phyloP scores from a whole-genome alignment of 2,113 vertebrate genomes.

The Syrmaticus mikado region DNA sequence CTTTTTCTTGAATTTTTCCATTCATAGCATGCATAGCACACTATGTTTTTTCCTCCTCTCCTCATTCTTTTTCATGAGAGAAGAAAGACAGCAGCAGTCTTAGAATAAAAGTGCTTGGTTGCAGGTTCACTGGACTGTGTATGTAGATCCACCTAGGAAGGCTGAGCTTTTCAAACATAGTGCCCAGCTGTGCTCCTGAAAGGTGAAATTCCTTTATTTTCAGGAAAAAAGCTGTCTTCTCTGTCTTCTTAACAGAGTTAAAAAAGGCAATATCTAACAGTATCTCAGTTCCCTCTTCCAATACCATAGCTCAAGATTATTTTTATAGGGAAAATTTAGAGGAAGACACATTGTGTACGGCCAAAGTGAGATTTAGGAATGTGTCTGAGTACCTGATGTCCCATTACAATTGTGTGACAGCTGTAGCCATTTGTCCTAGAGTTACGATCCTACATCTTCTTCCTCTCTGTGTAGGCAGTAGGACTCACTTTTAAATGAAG shows the following conservation, averaged over 20 bases:
- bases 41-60: not conserved
- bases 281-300: not conserved
- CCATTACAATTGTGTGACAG: rapidly evolving
- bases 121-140: not conserved
- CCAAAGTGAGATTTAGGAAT: not conserved
- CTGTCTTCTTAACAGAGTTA: not conserved
- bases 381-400: not conserved
- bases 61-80: not conserved
- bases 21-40: not conserved
- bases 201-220: not conserved
- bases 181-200: not conserved
- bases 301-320: rapidly evolving
- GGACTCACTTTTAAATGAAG: not conserved
- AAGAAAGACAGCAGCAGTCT: not conserved
- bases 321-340: not conserved
- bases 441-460: not conserved
- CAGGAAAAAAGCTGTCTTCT: not conserved
- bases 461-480: not conserved
- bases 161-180: not conserved
- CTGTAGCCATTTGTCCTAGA: not conserved
- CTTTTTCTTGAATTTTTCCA: not conserved
- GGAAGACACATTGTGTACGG: not conserved
- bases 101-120: not conserved
- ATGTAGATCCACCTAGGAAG: not conserved
- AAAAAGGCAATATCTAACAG: not conserved